Percentiles rank a stretch among this genome's conserved stretches.
Conservation (phyloP, 2,888 invertebrate genomes). For the Apamea sordens region DNA sequence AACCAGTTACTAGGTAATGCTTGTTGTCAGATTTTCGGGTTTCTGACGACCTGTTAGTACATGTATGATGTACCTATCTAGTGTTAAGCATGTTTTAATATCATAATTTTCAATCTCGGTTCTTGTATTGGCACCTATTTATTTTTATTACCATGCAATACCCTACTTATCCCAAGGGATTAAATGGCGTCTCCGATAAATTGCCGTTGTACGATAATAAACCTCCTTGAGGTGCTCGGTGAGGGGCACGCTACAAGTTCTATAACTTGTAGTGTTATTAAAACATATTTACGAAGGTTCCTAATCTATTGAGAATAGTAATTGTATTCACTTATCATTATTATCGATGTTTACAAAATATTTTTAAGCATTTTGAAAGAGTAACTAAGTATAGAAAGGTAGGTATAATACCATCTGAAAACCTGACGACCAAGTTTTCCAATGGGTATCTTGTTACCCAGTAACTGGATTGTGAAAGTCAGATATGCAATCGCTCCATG, state of each 20-base stretch:
- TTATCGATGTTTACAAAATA: no score
- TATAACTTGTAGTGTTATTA: not conserved
- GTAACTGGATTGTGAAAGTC: not conserved
- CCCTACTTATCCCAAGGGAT: conserved; percentile 21
- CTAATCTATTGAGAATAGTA: not conserved
- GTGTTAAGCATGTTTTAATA: not conserved
- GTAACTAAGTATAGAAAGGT: no score
- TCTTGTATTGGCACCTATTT: conserved; percentile 11
- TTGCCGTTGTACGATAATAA: conserved; percentile 21
- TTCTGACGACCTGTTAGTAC: no score
- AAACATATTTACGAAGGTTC: not conserved
- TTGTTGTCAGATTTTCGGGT: no score
- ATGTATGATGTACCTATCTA: not conserved
- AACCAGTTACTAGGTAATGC: no score
- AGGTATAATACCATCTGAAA: not conserved
- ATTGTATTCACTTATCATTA: not conserved
- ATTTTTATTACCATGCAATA: conserved; percentile 20
- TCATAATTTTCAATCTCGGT: not conserved
- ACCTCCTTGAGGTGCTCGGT: conserved; percentile 4
- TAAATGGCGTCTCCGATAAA: conserved; percentile 22
- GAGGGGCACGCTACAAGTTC: no score
- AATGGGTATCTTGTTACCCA: not conserved
- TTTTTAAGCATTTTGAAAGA: not conserved
- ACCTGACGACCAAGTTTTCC: not conserved
- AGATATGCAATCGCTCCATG: not conserved